phyloP scores from a whole-genome alignment of 1,140 invertebrate species.

The Caenorhabditis elegans region DNA sequence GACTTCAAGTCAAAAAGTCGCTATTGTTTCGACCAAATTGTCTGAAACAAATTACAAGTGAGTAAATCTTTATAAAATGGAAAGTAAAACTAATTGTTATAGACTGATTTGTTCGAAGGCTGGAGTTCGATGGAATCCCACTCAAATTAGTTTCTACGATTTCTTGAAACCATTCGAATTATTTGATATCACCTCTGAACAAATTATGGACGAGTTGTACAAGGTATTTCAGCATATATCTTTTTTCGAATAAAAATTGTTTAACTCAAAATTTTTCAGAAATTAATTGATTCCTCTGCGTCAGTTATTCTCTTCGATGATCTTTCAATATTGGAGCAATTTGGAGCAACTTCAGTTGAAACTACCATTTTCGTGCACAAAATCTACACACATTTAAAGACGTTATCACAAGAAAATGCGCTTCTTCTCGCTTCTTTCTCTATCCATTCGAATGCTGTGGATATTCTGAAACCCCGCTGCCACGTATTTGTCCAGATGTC shows the following conservation, averaged over 20 bases:
- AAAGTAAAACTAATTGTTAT: neutral
- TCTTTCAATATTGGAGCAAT: neutral
- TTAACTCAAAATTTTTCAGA: too few species aligned
- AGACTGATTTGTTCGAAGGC: neutral
- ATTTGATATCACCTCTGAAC: neutral
- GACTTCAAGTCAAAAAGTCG: neutral
- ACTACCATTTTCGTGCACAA: neutral
- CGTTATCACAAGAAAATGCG: too few species aligned
- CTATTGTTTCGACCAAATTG: neutral
- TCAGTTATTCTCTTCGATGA: neutral
- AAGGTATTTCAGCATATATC: too few species aligned
- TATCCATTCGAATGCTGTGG: neutral
- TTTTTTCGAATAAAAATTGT: neutral
- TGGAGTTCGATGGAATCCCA: neutral
- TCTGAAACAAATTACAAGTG: slow-evolving; percentile 14
- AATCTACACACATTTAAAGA: neutral
- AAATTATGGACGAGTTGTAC: neutral
- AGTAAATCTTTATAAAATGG: neutral
- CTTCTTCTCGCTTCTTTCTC: neutral
- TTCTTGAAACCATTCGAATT: neutral
- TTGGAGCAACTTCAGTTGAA: neutral
- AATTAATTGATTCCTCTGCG: neutral
- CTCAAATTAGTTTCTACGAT: neutral
- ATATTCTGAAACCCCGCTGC: neutral
- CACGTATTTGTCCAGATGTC: neutral